A percentile compares a stretch with the other conserved stretches of the same genome.
phyloP scores from a whole-genome alignment of 2,797 vertebrate species.

The Pangasius djambal region DNA sequence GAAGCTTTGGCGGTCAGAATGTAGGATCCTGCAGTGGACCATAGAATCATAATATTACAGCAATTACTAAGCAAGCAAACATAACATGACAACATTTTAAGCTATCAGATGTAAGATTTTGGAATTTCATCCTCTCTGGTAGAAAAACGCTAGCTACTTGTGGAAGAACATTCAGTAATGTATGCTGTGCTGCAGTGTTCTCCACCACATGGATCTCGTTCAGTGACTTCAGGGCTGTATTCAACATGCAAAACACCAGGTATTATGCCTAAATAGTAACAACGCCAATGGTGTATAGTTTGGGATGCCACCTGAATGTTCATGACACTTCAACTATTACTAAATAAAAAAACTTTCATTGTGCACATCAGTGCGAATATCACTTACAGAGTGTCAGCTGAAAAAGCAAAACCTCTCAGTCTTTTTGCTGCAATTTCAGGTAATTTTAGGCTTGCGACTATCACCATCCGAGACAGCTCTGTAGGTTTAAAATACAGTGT shows the following conservation, averaged over 20 bases:
- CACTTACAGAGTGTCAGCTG: background rate
- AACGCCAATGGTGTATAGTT: background rate
- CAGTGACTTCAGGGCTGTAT: background rate
- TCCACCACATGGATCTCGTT: background rate
- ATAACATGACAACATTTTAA: background rate
- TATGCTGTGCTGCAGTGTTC: background rate
- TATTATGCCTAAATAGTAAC: background rate
- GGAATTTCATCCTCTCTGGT: background rate
- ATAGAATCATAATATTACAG: background rate
- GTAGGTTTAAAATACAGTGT: background rate
- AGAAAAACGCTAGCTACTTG: background rate
- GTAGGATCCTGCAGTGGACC: background rate
- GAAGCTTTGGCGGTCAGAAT: constrained; percentile 5
- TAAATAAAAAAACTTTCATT: background rate
- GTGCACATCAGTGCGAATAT: background rate
- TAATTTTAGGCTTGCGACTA: background rate
- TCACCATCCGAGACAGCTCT: background rate
- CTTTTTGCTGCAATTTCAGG: background rate
- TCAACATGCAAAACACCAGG: background rate
- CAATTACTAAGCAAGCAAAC: background rate
- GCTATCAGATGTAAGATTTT: background rate
- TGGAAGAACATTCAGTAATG: background rate
- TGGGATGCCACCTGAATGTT: background rate
- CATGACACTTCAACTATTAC: background rate
- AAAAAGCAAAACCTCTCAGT: background rate